Evolutionary conservation across 92 coral and sea anemone species (phyloP), one percentile per base, ranked within the genome.

Genomic region (Phymanthus crucifer): DNA sequence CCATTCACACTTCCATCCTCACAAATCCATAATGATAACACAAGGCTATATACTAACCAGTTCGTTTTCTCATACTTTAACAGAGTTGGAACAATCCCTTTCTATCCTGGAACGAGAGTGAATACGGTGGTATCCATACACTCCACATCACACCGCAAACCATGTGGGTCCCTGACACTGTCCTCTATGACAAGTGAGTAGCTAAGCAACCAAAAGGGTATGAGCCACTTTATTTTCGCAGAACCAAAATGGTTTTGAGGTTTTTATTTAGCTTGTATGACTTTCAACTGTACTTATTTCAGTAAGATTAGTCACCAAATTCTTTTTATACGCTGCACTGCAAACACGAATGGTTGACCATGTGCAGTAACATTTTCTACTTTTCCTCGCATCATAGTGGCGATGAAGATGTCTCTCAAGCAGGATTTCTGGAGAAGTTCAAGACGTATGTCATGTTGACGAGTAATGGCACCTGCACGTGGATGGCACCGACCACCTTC

Each of bases 401-500:
- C 19, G 94, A 91, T 54, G 88, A 85, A 43, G 84, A 73, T 27
- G 91, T 84, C 33, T 77, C 88, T 1, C 82, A 91, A 68, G 87
- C 98, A 12, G 98, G 98, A 3, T 94, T 90, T 70, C 75, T 78
- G 16, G 89, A 86, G 71, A 94, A 91, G 50, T 94, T 91, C 84
- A 90, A 94, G 86, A 94, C 98, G 0, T 72, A 82, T 52, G 92
- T 94, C 23, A 90, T 91, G 71, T 75, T 94, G 19, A 73, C 79
- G 45, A 91, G 88, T 48, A 71, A 61, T 29, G 98, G 98, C 3
- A 7, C 67, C n/a, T 89, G 91, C 73, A 73, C 80, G 35, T 94
- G 98, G 98, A 91, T 91, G 96, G 89, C 98, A 0, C 98, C 98
- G 1, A 87, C 98, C 1, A 87, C 98, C 13, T 94, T 94, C 56